Evolutionary conservation across 53 echinoderm and acorn worm species (phyloP), one percentile per base, ranked within the genome.

Genomic region (Hippasteria phrygiana): DNA sequence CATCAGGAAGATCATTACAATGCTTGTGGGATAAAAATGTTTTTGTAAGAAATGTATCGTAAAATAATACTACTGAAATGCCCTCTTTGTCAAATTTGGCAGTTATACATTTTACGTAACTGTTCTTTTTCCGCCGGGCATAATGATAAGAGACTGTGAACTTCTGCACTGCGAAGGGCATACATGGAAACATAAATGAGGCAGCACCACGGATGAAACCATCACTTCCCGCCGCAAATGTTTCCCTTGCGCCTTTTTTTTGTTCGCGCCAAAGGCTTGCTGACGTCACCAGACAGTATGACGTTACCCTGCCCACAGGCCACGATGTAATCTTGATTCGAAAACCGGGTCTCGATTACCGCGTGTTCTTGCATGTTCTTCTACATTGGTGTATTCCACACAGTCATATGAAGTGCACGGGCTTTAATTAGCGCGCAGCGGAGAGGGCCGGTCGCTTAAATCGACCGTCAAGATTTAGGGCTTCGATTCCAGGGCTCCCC

Each of bases 221-320:
- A 51, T 22, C 59, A 22, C 26, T 24, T n/a, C n/a, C n/a, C n/a
- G n/a, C 8, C 59, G 67, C 67, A 47, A 9, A 47, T 47, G 47
- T 47, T 13, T 47, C 13, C 47, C 6, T 13, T 66, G 26, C 34
- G 33, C 3, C 9, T 11, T 38, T 78, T 39, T 78, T 35, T 35
- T 8, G 36, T 78, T 55, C 77, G 18, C 54, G 77, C 77, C 77
- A 55, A 77, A 77, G 54, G 33, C 24, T 33, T 55, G 46, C 55
- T 78, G 78, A 78, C 78, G 78, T 78, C 78, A 78, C 56, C n/a
- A 55, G 36, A 78, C 78, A 20, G 38, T 78, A 37, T 37, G 78
- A 78, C 78, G 78, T 78, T 56, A 78, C 78, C 53, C 36, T n/a
- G 13, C 39, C 56, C 55, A 31, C 35, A 22, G 55, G 55, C 55